These are phyloP conservation scores for Chaenocephalus aceratus DNA, from an alignment of 2,113 vertebrate species.

Conservation along the genomic window DNA sequence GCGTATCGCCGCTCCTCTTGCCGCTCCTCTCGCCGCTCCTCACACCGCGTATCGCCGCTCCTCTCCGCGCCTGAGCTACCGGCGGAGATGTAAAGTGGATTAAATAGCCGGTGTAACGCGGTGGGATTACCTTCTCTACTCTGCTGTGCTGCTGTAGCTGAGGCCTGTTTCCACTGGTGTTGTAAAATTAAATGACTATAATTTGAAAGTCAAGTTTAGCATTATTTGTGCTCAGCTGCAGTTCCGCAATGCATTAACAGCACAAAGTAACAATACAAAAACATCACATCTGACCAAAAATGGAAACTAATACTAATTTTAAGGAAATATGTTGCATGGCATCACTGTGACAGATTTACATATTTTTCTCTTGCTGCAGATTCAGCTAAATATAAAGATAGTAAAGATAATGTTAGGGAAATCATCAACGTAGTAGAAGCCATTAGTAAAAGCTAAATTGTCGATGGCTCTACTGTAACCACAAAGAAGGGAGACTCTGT, in stretches of 20 bases:
- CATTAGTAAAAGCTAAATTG: slow-evolving; percentile 14
- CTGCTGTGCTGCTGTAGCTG: too few species aligned
- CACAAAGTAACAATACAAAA: background rate
- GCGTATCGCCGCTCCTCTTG: too few species aligned
- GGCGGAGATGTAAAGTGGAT: too few species aligned
- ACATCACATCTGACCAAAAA: background rate
- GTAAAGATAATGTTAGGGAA: background rate
- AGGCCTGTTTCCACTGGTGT: background rate
- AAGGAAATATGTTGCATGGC: background rate
- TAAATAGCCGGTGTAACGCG: too few species aligned
- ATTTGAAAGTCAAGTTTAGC: background rate
- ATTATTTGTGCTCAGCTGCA: background rate
- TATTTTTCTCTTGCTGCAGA: too few species aligned
- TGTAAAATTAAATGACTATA: background rate
- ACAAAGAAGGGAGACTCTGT: background rate
- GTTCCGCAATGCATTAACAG: background rate
- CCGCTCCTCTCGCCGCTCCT: too few species aligned
- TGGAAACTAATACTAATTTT: too few species aligned
- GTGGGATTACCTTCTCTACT: too few species aligned
- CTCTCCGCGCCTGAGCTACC: too few species aligned
- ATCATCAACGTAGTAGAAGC: background rate
- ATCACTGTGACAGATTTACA: background rate
- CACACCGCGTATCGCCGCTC: too few species aligned
- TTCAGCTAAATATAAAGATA: too few species aligned
- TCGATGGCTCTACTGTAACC: background rate